Percentiles rank a stretch among this genome's conserved stretches.
These are phyloP conservation scores for Acromyrmex charruanus DNA, from an alignment of 1,140 invertebrate genomes.

Conservation along the genomic window DNA sequence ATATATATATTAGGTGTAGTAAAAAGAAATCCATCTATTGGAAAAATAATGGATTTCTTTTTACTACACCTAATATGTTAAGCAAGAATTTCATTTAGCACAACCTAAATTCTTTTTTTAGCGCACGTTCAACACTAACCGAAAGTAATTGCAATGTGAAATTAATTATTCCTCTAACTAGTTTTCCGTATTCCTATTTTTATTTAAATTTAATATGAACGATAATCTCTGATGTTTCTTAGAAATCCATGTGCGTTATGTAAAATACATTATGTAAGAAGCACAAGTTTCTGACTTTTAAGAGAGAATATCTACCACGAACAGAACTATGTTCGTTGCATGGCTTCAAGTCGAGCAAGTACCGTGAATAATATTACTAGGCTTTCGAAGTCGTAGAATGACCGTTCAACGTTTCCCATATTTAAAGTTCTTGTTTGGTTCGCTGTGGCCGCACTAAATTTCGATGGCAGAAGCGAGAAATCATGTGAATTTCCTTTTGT, in stretches of 20 bases:
- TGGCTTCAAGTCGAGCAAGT: not conserved
- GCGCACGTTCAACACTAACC: not conserved
- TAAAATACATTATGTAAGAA: not conserved
- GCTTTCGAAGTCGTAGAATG: constrained; percentile 34
- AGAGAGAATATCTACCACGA: not conserved
- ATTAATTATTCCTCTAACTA: not conserved
- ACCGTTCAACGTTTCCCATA: constrained; percentile 1
- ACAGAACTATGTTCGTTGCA: not conserved
- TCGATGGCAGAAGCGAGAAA: not conserved
- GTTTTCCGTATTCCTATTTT: not conserved
- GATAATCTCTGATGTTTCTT: not conserved
- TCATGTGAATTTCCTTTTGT: not conserved
- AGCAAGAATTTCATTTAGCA: no score
- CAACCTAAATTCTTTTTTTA: no score
- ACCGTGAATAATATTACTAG: constrained; percentile 22
- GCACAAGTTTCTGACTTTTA: not conserved
- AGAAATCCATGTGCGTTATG: not conserved
- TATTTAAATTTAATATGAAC: not conserved
- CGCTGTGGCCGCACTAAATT: not conserved
- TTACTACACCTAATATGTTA: no score
- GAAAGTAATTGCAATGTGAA: not conserved
- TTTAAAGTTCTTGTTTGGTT: not conserved
- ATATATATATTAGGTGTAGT: no score
- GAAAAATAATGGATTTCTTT: no score
- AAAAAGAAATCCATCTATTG: no score